phyloP scores from a whole-genome alignment of 23 tunicate genomes.

The Aplidium turbinatum region DNA sequence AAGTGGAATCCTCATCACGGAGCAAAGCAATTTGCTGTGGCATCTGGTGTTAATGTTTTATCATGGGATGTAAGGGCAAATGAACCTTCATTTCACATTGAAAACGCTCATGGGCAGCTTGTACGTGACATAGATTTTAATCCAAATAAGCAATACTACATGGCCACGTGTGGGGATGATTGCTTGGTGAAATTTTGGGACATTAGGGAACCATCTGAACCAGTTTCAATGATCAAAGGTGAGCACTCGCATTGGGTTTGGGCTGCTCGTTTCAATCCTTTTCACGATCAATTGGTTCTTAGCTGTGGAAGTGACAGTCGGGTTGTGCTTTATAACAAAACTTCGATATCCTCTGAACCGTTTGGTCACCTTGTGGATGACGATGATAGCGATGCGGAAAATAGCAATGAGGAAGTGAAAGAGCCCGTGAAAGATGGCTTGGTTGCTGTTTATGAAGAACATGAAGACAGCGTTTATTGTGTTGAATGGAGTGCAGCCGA shows the following conservation, averaged over 20 bases:
- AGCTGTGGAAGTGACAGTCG: slow-evolving; percentile 87
- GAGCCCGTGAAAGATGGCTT: slow-evolving; percentile 64
- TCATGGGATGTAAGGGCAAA: slow-evolving; percentile 82
- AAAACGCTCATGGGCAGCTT: slow-evolving; percentile 70
- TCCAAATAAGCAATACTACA: slow-evolving; percentile 89
- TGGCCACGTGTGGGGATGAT: slow-evolving; percentile 89
- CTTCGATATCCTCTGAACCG: slow-evolving; percentile 85
- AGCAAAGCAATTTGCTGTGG: slow-evolving; percentile 85
- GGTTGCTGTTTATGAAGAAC: slow-evolving; percentile 89
- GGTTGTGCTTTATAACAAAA: slow-evolving; percentile 71
- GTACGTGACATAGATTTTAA: slow-evolving; percentile 89
- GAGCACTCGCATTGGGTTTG: slow-evolving; percentile 95
- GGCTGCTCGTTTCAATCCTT: slow-evolving; percentile 86
- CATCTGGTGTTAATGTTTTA: slow-evolving; percentile 46
- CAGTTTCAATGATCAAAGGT: slow-evolving; percentile 44
- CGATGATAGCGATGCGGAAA: slow-evolving; percentile 30
- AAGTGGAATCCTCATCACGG: slow-evolving; percentile 95
- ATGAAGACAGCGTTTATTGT: slow-evolving; percentile 95
- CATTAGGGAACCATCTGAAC: slow-evolving; percentile 43
- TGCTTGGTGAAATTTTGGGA: slow-evolving; percentile 92
- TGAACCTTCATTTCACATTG: slow-evolving; percentile 50
- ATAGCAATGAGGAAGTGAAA: slow-evolving; percentile 2
- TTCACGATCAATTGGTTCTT: slow-evolving; percentile 92
- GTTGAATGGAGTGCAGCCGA: slow-evolving; percentile 95
- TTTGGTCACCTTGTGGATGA: slow-evolving; percentile 61